Base-by-base conservation (phyloP, 2,888 invertebrate genomes). In the Trissolcus japonicus region DNA sequence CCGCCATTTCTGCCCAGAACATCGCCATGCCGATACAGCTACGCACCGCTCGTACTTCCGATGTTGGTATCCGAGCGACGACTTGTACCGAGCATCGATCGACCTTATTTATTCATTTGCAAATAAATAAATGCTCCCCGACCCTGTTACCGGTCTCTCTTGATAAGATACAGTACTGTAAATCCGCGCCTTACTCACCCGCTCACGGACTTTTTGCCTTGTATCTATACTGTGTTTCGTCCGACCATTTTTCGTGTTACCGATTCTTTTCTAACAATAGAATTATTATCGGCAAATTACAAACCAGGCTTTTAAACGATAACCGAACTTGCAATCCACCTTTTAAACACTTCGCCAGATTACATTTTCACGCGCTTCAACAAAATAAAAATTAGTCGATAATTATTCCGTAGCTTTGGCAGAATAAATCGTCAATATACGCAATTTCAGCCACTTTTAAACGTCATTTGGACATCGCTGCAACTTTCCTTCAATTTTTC, bases 101-200 rank as follows among this genome's bases (percentile, higher is more conserved):
- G 76, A 66, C 66, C 76, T 76, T 79, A 88, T 88, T 88, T 88
- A 88, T 88, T 86, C 87, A 87, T 87, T 86, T 86, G 85, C 85
- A 85, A 86, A 88, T 88, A 88, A 88, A 88, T 88, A 87, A 87
- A 75, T 60, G 87, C 69, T 62, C 51, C 56, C 57, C 78, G 73
- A 65, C 73, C 78, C 78, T 74, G 78, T 74, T 74, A 65, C 81
- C 81, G 35, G 81, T 79, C 82, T 79, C 78, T 79, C 83, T 17
- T 17, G 87, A 87, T 88, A 88, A 88, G 88, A 88, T 87, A 87
- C 80, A 65, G 81, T 67, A 82, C 83, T 83, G 84, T 83, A 85
- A 86, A 86, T 85, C 83, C 82, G 79, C 79, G 78, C 82, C 83
- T 84, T 84, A 86, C 83, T 83, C 84, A 84, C 83, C 83, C 83